phyloP scores from a whole-genome alignment of 2,888 invertebrate genomes.

The Cephonodes hylas region DNA sequence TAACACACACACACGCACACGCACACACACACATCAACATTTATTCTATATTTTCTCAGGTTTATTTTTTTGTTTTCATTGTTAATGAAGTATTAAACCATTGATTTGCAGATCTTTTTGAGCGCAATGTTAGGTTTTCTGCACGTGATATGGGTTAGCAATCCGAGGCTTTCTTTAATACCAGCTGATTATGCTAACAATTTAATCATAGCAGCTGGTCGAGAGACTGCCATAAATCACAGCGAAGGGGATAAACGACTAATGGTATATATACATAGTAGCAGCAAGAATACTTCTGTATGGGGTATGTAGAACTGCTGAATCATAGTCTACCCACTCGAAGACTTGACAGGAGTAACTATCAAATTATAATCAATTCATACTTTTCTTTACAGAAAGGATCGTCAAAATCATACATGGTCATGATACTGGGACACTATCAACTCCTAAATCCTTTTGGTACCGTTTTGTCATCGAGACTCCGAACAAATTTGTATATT shows the following conservation, averaged over 20 bases:
- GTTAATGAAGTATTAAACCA: neutral
- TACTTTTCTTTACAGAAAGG: neutral
- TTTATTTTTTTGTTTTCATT: too few species aligned
- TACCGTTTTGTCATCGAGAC: neutral
- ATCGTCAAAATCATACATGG: neutral
- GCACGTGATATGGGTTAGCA: too few species aligned
- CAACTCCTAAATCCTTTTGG: neutral
- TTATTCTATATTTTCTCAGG: too few species aligned
- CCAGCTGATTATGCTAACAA: neutral
- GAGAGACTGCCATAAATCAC: neutral
- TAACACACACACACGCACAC: too few species aligned
- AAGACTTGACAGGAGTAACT: too few species aligned
- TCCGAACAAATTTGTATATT: conserved; percentile 13
- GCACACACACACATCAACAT: too few species aligned
- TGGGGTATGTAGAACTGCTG: neutral
- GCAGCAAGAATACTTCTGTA: neutral
- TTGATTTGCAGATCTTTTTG: neutral
- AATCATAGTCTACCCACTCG: too few species aligned
- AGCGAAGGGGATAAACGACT: neutral
- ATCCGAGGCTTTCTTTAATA: neutral
- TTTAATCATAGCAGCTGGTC: neutral
- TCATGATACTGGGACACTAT: neutral
- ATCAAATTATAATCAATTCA: neutral
- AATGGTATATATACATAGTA: neutral
- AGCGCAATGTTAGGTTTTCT: neutral